phyloP scores from a whole-genome alignment of 2,797 vertebrate species.

The Xenentodon cancila region DNA sequence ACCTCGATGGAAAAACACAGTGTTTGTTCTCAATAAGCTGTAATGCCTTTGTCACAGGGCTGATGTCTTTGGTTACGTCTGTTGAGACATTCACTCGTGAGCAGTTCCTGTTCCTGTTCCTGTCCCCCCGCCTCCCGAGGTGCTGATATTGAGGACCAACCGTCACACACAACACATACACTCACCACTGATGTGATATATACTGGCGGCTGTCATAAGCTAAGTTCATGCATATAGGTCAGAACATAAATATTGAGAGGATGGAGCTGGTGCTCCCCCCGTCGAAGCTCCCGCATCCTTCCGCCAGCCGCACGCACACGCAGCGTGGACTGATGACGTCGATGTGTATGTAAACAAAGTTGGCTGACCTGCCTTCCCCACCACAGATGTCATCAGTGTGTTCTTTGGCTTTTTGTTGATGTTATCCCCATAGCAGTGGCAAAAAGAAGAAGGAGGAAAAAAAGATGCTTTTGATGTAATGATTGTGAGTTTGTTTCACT shows the following conservation, averaged over 20 bases:
- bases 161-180: slow-evolving; percentile 11
- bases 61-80: slow-evolving; percentile 58
- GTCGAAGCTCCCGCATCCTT: slow-evolving; percentile 71
- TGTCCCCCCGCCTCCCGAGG: slow-evolving; percentile 25
- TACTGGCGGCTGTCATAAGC: slow-evolving; percentile 32
- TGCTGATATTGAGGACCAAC: slow-evolving; percentile 49
- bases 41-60: slow-evolving; percentile 25
- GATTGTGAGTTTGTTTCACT: not conserved
- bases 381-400: slow-evolving; percentile 53
- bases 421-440: slow-evolving; percentile 38
- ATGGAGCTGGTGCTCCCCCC: slow-evolving; percentile 70
- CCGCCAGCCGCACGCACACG: slow-evolving; percentile 51
- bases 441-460: slow-evolving; percentile 9
- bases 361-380: slow-evolving; percentile 50
- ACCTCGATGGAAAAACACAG: slow-evolving; percentile 40
- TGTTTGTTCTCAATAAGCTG: slow-evolving; percentile 47
- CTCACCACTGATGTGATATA: slow-evolving; percentile 35
- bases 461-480: slow-evolving; percentile 2
- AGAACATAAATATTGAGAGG: slow-evolving; percentile 50
- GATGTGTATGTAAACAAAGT: slow-evolving; percentile 69
- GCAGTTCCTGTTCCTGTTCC: slow-evolving; percentile 77
- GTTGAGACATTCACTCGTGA: slow-evolving; percentile 64
- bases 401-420: slow-evolving; percentile 42
- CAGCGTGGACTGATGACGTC: slow-evolving; percentile 40
- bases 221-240: slow-evolving; percentile 66